Conservation (phyloP, 1,140 invertebrate species). For the Hylyphantes graminicola region DNA sequence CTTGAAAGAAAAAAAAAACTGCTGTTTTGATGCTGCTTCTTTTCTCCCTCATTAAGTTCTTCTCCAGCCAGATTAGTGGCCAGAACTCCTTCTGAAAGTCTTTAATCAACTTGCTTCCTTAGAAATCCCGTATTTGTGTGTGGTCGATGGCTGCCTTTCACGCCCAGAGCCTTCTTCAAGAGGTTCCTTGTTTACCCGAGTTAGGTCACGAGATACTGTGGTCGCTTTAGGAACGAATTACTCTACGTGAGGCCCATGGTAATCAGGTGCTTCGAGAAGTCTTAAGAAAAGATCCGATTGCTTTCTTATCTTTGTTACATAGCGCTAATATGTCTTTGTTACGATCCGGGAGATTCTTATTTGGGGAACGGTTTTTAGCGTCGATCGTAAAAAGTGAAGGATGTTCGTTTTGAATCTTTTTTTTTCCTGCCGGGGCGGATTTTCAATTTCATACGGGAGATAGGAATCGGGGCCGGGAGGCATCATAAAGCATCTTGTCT, state of each 20-base stretch:
- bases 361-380: slow-evolving; percentile 36
- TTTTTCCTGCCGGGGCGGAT: slow-evolving; percentile 23
- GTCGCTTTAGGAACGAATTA: slow-evolving; percentile 55
- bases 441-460: slow-evolving; percentile 50
- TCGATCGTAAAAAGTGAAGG: slow-evolving; percentile 49
- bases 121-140: slow-evolving; percentile 47
- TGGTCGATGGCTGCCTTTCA: slow-evolving; percentile 47
- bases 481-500: slow-evolving; percentile 35
- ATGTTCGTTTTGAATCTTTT: slow-evolving; percentile 32
- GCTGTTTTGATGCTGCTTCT: slow-evolving; percentile 55
- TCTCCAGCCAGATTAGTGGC: slow-evolving; percentile 49
- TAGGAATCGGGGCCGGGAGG: slow-evolving; percentile 32
- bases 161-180: slow-evolving; percentile 47
- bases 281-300: slow-evolving; percentile 30
- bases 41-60: slow-evolving; percentile 58
- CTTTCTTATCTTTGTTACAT: slow-evolving; percentile 48
- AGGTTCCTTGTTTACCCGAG: slow-evolving; percentile 51
- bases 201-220: slow-evolving; percentile 53
- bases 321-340: slow-evolving; percentile 56
- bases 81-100: slow-evolving; percentile 54
- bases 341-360: slow-evolving; percentile 42
- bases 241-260: slow-evolving; percentile 54
- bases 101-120: slow-evolving; percentile 58
- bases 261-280: slow-evolving; percentile 49
- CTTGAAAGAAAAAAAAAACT: slow-evolving; percentile 20